Percentiles rank a stretch among this genome's conserved stretches.
Evolutionary conservation across 1,140 invertebrate genomes (phyloP).

Genomic region (Microplitis demolitor): DNA sequence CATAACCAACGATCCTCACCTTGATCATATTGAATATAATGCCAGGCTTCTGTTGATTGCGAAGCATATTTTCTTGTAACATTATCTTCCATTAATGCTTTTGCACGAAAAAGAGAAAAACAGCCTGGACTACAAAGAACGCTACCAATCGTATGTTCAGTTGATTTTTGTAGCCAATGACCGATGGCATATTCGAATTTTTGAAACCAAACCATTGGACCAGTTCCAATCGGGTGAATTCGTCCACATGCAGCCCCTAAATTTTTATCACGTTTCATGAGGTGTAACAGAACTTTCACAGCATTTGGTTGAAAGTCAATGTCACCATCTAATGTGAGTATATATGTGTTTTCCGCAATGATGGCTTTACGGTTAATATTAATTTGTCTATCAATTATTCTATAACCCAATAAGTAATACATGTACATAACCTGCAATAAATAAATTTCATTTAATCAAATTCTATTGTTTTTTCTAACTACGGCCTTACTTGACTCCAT

Average conservation of each 20-base stretch:
- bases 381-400: constrained; percentile 76
- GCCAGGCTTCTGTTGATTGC: constrained; percentile 77
- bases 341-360: constrained; percentile 85
- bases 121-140: constrained; percentile 90
- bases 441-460: background rate
- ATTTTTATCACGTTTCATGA: constrained; percentile 89
- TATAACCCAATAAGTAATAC: constrained; percentile 87
- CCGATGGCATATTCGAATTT: constrained; percentile 93
- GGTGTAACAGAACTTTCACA: constrained; percentile 82
- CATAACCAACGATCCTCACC: constrained; percentile 89
- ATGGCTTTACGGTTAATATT: constrained; percentile 72
- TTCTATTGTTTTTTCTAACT: background rate
- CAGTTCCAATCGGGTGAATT: constrained; percentile 88
- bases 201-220: constrained; percentile 93
- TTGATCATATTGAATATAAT: constrained; percentile 94
- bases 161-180: constrained; percentile 96
- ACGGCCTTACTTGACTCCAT: constrained; percentile 70
- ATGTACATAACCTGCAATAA: constrained; percentile 84
- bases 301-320: constrained; percentile 90
- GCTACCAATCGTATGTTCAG: constrained; percentile 89
- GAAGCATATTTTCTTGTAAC: constrained; percentile 88
- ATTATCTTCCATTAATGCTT: constrained; percentile 89
- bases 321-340: constrained; percentile 91
- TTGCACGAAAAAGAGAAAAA: constrained; percentile 87
- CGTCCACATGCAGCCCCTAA: constrained; percentile 90